A percentile compares a stretch with the other conserved stretches of the same genome.
phyloP scores from a whole-genome alignment of 2,113 vertebrate genomes.

The Phaetusa simplex region DNA sequence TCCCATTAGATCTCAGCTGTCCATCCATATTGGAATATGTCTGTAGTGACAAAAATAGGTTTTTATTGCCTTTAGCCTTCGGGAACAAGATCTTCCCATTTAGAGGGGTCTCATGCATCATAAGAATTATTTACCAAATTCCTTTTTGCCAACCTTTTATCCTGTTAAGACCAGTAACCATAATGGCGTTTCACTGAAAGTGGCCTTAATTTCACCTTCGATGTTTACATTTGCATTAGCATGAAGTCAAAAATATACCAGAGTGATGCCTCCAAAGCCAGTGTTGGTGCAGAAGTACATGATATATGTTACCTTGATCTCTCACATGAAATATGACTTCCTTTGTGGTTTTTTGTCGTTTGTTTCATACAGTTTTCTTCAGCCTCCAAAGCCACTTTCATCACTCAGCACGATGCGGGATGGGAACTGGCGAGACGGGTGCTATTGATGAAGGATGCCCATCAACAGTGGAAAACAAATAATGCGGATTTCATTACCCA shows the following conservation, averaged over 20 bases:
- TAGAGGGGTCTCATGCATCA: background rate
- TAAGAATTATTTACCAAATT: background rate
- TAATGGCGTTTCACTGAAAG: background rate
- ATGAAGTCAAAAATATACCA: background rate
- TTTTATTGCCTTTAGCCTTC: background rate
- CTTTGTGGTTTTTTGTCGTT: background rate
- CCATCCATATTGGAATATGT: background rate
- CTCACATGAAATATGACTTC: background rate
- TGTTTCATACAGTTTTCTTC: constrained; percentile 83
- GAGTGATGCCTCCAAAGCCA: background rate
- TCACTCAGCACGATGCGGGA: constrained; percentile 92
- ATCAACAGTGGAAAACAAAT: constrained; percentile 10
- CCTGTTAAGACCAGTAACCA: background rate
- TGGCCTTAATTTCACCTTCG: background rate
- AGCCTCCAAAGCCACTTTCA: constrained; percentile 92
- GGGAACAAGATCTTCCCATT: background rate
- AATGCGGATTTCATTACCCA: constrained; percentile 77
- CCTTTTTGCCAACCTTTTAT: background rate
- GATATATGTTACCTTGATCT: background rate
- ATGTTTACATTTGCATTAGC: background rate
- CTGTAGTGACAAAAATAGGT: background rate
- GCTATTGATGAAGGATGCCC: constrained; percentile 82
- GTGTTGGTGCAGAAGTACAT: background rate
- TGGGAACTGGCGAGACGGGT: constrained; percentile 95
- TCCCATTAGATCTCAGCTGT: background rate